Evolutionary conservation across 37 sponge, comb jelly and placozoan species (phyloP).

Genomic region (Halichondria panicea): DNA sequence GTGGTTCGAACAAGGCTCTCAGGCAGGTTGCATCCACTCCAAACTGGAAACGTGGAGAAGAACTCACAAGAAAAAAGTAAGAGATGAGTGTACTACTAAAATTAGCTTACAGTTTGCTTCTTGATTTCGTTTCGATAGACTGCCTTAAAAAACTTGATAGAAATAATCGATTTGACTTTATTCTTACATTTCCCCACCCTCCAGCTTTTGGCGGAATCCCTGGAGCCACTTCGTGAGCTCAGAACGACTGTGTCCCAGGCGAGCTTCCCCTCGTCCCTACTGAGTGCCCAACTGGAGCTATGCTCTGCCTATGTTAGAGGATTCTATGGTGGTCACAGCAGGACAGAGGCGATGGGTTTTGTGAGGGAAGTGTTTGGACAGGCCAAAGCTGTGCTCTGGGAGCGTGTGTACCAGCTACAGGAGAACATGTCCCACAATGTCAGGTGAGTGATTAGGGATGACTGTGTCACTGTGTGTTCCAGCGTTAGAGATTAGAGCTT

Average conservation of each 20-base stretch:
- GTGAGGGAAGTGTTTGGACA: constrained; percentile 34
- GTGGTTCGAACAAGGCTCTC: constrained; percentile 53
- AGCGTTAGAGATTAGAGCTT: no score
- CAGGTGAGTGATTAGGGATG: constrained; percentile 28
- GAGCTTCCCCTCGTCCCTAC: background rate
- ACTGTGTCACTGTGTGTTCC: no score
- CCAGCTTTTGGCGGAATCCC: constrained; percentile 8
- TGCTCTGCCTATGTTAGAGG: constrained; percentile 58
- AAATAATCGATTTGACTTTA: no score
- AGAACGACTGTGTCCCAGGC: constrained; percentile 12
- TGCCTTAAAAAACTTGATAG: no score
- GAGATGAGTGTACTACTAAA: no score
- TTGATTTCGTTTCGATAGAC: no score
- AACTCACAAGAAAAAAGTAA: constrained; percentile 31
- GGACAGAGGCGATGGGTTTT: constrained; percentile 28
- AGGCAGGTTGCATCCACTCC: constrained; percentile 36
- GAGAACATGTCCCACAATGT: constrained; percentile 20
- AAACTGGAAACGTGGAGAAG: constrained; percentile 61
- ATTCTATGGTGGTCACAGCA: constrained; percentile 52
- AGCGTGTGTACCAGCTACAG: constrained; percentile 36
- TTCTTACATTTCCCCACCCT: no score
- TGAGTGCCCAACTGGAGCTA: constrained; percentile 54
- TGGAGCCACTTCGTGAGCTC: constrained; percentile 34
- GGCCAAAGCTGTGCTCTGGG: constrained; percentile 9
- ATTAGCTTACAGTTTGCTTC: no score